Evolutionary conservation across 64 coral and sea anemone species (phyloP).

Genomic region (Montipora cactus): DNA sequence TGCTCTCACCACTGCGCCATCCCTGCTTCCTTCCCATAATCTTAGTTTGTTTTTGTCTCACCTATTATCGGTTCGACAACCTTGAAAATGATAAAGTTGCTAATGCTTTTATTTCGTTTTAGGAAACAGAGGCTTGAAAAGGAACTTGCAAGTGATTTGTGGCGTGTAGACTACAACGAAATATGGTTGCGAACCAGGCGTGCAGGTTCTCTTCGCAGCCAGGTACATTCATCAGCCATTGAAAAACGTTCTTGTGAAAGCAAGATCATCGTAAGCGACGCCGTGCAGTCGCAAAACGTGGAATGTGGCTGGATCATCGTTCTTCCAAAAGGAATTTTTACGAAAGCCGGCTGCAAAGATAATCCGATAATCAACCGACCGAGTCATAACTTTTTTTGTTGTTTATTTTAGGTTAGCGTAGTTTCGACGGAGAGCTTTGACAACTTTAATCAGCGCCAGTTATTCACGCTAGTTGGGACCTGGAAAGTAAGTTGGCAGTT

Average conservation of each 20-base stretch:
- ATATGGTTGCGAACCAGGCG: conserved; percentile 66
- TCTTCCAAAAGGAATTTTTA: too few relatives aligned
- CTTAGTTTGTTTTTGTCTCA: too few relatives aligned
- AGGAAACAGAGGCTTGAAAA: conserved; percentile 90
- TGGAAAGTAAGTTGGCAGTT: conserved; percentile 56
- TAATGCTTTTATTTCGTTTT: neutral
- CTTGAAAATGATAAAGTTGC: too few relatives aligned
- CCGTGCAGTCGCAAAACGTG: too few relatives aligned
- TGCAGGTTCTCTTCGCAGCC: conserved; percentile 82
- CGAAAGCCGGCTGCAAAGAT: too few relatives aligned
- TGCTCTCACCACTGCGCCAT: too few relatives aligned
- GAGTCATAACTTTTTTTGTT: neutral
- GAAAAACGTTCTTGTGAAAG: neutral
- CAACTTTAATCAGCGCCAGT: conserved; percentile 76
- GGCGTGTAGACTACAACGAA: conserved; percentile 81
- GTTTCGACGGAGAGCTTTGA: conserved; percentile 80
- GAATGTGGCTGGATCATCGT: too few relatives aligned
- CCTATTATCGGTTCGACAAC: too few relatives aligned
- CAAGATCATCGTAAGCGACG: too few relatives aligned
- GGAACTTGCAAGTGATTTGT: conserved; percentile 81
- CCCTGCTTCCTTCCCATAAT: too few relatives aligned
- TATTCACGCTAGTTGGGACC: conserved; percentile 85
- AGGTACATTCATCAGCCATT: conserved; percentile 34
- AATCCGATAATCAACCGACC: neutral
- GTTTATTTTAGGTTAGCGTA: conserved; percentile 67